Evolutionary conservation across 2,797 vertebrate genomes (phyloP), one percentile per base, ranked within the genome.

Genomic region (Stomatorhinus walkeri): DNA sequence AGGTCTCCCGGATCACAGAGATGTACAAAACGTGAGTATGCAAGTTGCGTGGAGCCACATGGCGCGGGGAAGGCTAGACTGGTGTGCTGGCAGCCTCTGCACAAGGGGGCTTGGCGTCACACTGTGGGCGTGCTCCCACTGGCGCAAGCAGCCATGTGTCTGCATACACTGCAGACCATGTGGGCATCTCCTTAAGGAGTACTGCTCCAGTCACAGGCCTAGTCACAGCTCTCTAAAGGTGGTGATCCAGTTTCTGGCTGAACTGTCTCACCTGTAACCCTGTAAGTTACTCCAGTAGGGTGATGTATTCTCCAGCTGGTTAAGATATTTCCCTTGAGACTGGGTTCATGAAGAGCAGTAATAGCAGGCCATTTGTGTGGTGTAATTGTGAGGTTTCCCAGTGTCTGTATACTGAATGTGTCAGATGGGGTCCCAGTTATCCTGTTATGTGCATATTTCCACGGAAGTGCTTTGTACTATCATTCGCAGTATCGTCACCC

Each of bases 1-100:
- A 95, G 96, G 92, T 94, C 96, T 90, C 95, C 96, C 61, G 97
- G 97, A 88, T 99, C 98, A 0, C 98, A 97, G 93, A 95, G 97
- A n/a, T 99, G 98, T 95, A 98, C 96, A 16, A 98, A 97, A 94
- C 97, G 98, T 99, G 95, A 98, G 98, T 97, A 89, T 83, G 7
- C 72, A 32, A 72, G 4, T 19, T 51, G 56, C 8, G 28, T 64
- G 61, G 40, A n/a, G 28, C n/a, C 56, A 46, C 14, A 8, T 22
- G 24, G n/a, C 12, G 0, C 10, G 0, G 64, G 59, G 59, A 64
- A 64, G 9, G 59, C n/a, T 22, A 61, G 56, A 61, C 56, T 61
- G 7, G 56, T 61, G 56, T n/a, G 7, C n/a, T 61, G 56, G n/a
- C 56, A 61, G 49, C 24, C 24, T 48, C 10, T 28, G 28, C 64